Evolutionary conservation across 2,888 invertebrate species (phyloP), one percentile per base, ranked within the genome.

Genomic region (Neria commutata): DNA sequence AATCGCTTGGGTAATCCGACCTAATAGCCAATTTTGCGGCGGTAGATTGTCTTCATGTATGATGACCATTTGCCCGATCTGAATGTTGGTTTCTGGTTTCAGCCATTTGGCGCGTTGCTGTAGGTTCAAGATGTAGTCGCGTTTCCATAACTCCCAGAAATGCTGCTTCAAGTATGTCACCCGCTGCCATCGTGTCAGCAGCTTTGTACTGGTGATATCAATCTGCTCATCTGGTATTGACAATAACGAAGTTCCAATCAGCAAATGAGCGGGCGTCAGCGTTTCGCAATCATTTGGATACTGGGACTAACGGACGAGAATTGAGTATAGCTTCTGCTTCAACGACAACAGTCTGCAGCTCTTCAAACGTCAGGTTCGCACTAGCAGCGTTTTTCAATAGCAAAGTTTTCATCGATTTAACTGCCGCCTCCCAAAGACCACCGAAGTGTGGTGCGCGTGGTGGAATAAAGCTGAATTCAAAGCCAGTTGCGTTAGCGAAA

Each of bases 301-400:
- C 16, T 6, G 64, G 50, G 4, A 61, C 57, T 14, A 67, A 24
- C 1, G 69, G 67, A 2, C 67, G 58, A 14, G 70, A 67, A 51
- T 69, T 71, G 14, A 71, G 53, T 37, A 67, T 62, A 3, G 66
- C 62, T 58, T 68, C 67, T 2, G 67, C 58, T 63, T 69, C 63
- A 19, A 62, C 46, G 1, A 65, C 46, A 1, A 67, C 54, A 6
- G 67, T 64, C n/a, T 62, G 54, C 0, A 66, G 47, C 17, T 68
- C 62, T 55, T 64, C 64, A 19, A 47, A 56, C 6, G 64, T 64
- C 0, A 67, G 19, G 6, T 51, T 25, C 5, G 64, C 60, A 3
- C 56, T 26, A 10, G 59, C 33, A 3, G 58, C 54, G n/a, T 62
- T 63, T 17, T 56, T 62, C 1, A 60, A 29, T n/a, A 66, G 47